Percentiles rank a stretch among this genome's conserved stretches.
Evolutionary conservation across 2,113 vertebrate genomes (phyloP).

Genomic region (Meleagris gallopavo): DNA sequence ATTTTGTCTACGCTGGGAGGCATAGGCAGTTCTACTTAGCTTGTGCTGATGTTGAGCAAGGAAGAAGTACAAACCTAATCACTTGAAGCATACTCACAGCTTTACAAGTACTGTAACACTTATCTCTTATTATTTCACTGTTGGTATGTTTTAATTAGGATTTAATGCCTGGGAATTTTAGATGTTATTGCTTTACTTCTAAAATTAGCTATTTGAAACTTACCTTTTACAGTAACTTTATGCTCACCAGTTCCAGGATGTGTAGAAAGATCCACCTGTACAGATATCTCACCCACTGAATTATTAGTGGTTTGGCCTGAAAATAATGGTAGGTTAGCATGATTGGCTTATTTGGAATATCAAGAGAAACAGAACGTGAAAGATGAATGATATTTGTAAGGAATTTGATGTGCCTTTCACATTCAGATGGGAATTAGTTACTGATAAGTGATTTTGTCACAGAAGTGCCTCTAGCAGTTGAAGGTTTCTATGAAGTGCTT

Average conservation of each 20-base stretch:
- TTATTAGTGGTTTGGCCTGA: slow-evolving; percentile 83
- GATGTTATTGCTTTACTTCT: background rate
- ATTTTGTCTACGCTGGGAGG: background rate
- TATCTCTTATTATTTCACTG: background rate
- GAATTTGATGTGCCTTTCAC: background rate
- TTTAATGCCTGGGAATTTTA: background rate
- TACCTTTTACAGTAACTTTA: slow-evolving; percentile 97
- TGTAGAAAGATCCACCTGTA: slow-evolving; percentile 92
- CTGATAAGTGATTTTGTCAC: background rate
- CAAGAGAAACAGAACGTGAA: background rate
- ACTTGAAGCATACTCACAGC: background rate
- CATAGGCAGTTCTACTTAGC: background rate
- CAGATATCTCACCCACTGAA: slow-evolving; percentile 91
- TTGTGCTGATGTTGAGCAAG: background rate
- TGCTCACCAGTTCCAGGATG: slow-evolving; percentile 95
- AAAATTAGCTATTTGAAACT: background rate
- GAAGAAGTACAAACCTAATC: background rate
- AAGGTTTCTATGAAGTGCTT: background rate
- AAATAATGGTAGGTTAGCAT: background rate
- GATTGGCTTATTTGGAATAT: background rate
- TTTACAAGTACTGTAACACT: background rate
- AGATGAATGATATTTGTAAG: background rate
- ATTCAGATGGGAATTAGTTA: background rate
- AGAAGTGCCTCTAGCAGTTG: background rate
- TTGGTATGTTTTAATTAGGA: background rate